Evolutionary conservation across 2,113 vertebrate species (phyloP).

Genomic region (Solenodon paradoxus): DNA sequence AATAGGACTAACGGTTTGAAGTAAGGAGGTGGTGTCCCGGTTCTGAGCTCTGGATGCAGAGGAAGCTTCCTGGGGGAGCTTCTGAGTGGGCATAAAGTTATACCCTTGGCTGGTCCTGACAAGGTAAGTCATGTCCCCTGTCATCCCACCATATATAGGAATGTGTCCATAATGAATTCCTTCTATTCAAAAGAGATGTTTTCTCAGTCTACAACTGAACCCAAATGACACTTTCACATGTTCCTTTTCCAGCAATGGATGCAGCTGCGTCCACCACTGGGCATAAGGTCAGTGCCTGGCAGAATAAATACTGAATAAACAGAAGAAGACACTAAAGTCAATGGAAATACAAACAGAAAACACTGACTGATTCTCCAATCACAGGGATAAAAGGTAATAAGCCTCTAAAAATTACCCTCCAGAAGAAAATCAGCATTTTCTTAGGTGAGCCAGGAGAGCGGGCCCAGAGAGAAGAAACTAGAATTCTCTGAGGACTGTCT

Average conservation of each 20-base stretch:
- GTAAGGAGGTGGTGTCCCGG: no score
- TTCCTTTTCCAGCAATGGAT: neutral
- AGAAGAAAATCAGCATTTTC: neutral
- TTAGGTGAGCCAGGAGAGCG: neutral
- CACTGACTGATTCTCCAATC: neutral
- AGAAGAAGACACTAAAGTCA: neutral
- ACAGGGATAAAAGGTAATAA: neutral
- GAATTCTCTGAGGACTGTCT: neutral
- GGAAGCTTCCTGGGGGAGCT: neutral
- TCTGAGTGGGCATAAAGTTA: accelerated
- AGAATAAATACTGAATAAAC: neutral
- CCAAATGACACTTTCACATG: accelerated
- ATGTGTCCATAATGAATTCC: no score
- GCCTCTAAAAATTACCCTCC: no score
- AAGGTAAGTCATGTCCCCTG: no score
- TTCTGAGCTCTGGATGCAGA: neutral
- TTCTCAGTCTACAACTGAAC: neutral
- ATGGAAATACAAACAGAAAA: neutral
- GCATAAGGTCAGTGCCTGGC: neutral
- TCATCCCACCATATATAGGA: no score
- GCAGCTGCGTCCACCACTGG: neutral
- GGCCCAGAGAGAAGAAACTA: neutral
- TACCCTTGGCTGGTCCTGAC: neutral
- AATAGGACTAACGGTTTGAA: accelerated
- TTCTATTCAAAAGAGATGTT: no score